Evolutionary conservation across 2,797 vertebrate species (phyloP).

Genomic region (Malurus leucopterus): DNA sequence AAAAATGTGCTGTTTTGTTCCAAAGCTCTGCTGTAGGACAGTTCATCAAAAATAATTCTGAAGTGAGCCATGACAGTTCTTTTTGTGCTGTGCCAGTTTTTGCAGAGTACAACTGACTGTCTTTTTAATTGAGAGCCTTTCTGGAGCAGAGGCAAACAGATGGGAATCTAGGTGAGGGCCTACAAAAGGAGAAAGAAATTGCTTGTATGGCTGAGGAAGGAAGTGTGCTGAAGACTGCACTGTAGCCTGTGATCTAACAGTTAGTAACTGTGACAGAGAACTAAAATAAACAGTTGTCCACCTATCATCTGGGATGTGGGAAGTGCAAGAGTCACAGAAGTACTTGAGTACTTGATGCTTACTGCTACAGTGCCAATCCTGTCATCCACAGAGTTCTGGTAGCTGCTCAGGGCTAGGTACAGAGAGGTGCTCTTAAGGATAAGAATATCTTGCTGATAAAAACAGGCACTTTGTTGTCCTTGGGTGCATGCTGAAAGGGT

Average conservation of each 20-base stretch:
- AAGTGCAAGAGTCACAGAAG: conserved; percentile 11
- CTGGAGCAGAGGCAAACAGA: conserved; percentile 46
- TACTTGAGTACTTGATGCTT: neutral
- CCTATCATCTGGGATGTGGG: conserved; percentile 8
- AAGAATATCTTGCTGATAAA: neutral
- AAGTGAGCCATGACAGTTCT: conserved; percentile 10
- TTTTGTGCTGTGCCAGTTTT: conserved; percentile 40
- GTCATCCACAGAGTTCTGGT: neutral
- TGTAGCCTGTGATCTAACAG: neutral
- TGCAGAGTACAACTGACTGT: neutral
- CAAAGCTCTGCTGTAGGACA: neutral
- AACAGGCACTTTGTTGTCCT: neutral
- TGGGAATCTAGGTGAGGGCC: conserved; percentile 48
- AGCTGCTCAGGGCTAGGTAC: neutral
- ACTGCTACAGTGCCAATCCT: neutral
- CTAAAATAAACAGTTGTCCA: conserved; percentile 20
- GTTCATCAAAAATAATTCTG: conserved; percentile 36
- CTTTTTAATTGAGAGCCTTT: conserved; percentile 37
- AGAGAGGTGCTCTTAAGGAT: neutral
- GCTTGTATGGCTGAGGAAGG: neutral
- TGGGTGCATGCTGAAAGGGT: neutral
- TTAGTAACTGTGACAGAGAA: neutral
- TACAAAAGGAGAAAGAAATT: neutral
- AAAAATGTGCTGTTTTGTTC: neutral
- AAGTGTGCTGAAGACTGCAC: neutral